Evolutionary conservation across 2,888 invertebrate genomes (phyloP).

Genomic region (Chymomyza fuscimana): DNA sequence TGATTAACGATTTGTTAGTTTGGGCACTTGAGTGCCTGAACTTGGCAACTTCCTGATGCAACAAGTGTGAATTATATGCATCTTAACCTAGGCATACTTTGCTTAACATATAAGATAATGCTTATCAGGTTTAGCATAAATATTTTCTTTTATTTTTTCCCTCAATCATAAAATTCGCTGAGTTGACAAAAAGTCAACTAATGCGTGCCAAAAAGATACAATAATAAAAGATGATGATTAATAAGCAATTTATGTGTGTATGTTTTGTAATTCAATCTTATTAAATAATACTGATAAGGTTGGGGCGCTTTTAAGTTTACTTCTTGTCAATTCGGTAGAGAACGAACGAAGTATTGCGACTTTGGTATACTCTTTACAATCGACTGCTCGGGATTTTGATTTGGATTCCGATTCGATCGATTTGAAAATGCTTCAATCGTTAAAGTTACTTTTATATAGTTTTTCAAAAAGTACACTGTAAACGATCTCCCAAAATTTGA

Average conservation of each 20-base stretch:
- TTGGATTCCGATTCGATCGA: too few relatives aligned
- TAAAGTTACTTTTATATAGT: too few relatives aligned
- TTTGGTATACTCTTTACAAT: too few relatives aligned
- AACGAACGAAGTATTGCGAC: too few relatives aligned
- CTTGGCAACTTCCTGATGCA: not conserved
- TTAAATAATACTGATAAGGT: not conserved
- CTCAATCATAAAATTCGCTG: not conserved
- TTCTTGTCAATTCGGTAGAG: too few relatives aligned
- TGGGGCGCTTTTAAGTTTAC: too few relatives aligned
- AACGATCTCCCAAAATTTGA: too few relatives aligned
- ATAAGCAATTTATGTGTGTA: not conserved
- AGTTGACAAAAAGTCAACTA: not conserved
- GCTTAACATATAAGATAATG: not conserved
- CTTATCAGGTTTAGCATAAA: not conserved
- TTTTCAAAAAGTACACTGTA: too few relatives aligned
- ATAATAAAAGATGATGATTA: not conserved
- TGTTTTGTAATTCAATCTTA: not conserved
- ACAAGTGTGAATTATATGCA: not conserved
- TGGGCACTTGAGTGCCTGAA: not conserved
- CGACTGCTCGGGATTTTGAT: too few relatives aligned
- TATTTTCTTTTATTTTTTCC: not conserved
- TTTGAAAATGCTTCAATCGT: too few relatives aligned
- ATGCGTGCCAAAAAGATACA: not conserved
- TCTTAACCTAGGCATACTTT: not conserved
- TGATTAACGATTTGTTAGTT: not conserved